These are phyloP conservation scores for Peromyscus aztecus DNA, from an alignment of 2,797 vertebrate genomes.

Conservation along the genomic window DNA sequence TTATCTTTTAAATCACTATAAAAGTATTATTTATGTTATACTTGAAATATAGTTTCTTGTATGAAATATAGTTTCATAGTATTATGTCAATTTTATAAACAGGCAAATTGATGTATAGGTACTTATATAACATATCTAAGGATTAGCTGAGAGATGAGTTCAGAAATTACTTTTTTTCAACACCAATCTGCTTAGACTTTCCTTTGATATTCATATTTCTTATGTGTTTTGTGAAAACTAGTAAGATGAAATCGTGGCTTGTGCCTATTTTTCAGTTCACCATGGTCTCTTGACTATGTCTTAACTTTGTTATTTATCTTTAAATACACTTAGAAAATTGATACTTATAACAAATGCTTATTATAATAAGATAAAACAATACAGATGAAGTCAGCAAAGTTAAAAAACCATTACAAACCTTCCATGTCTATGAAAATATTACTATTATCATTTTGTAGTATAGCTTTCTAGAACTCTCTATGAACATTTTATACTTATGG, in stretches of 20 bases:
- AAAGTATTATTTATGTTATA: background rate
- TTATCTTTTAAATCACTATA: slow-evolving; percentile 32
- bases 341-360: background rate
- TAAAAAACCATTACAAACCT: background rate
- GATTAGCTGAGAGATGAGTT: slow-evolving; percentile 13
- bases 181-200: background rate
- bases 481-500: background rate
- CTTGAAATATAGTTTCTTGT: background rate
- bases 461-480: background rate
- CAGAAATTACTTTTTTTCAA: background rate
- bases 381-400: background rate
- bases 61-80: too few species aligned
- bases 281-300: background rate
- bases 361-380: background rate
- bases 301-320: slow-evolving; percentile 54
- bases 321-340: background rate
- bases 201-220: background rate
- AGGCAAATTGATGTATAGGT: background rate
- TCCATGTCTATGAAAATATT: background rate
- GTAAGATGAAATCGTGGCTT: background rate
- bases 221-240: background rate
- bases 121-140: background rate
- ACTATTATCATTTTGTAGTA: background rate
- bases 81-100: background rate
- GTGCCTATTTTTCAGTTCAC: background rate